Evolutionary conservation across 2,113 vertebrate species (phyloP).

Genomic region (Tychaedon coryphoeus): DNA sequence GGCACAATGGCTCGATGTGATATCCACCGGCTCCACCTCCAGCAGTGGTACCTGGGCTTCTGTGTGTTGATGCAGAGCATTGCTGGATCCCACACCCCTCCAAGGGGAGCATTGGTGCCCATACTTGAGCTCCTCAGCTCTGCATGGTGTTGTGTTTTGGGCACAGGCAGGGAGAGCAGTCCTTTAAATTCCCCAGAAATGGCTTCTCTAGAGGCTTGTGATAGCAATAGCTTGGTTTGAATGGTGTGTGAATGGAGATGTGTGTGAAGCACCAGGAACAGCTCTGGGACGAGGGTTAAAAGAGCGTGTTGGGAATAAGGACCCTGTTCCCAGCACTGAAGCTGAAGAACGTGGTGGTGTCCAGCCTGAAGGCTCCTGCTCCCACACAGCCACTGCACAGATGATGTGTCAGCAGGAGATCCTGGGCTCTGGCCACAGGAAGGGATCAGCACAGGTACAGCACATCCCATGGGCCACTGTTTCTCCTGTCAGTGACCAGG

Average conservation of each 20-base stretch:
- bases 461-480: rapidly evolving
- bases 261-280: neutral
- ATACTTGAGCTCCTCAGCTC: too few relatives aligned
- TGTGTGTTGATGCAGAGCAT: neutral
- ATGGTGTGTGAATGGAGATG: too few relatives aligned
- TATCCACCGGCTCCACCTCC: neutral
- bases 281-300: rapidly evolving
- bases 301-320: neutral
- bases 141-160: too few relatives aligned
- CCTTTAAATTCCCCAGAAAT: neutral
- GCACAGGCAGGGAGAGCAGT: neutral
- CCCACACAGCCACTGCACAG: neutral
- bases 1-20: rapidly evolving
- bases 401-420: neutral
- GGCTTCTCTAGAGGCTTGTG: neutral
- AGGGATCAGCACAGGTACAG: neutral
- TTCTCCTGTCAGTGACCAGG: neutral
- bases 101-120: too few relatives aligned
- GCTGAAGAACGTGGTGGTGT: neutral
- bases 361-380: neutral
- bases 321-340: neutral
- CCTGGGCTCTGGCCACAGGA: neutral
- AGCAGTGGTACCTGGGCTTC: neutral
- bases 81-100: too few relatives aligned
- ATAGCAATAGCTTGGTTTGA: neutral